Conservation (phyloP, 2,797 vertebrate genomes). For the Crax fasciolata region DNA sequence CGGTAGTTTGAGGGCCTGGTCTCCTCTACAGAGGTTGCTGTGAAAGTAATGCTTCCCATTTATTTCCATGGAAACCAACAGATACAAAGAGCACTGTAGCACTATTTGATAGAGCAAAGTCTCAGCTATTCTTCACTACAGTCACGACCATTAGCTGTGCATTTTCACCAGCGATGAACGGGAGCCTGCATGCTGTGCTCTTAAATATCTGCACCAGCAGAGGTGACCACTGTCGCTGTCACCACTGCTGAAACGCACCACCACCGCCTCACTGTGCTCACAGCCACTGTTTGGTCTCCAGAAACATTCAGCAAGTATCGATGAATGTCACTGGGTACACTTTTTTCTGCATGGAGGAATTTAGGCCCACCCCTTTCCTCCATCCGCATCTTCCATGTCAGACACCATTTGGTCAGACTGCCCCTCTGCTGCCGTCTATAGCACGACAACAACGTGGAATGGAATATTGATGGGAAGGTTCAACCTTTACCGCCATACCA, state of each 20-base stretch:
- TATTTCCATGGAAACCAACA: too few relatives aligned
- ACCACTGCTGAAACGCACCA: not conserved
- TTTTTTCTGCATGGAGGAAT: not conserved
- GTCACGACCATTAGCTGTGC: not conserved
- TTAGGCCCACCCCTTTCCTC: not conserved
- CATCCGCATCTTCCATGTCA: not conserved
- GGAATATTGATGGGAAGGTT: not conserved
- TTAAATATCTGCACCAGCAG: not conserved
- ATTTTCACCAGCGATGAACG: not conserved
- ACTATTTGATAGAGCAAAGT: not conserved
- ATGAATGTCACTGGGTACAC: not conserved
- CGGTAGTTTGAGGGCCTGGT: not conserved
- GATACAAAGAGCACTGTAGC: not conserved
- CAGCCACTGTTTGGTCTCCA: not conserved
- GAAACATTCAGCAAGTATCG: not conserved
- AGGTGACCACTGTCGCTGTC: not conserved
- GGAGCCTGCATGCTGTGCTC: not conserved
- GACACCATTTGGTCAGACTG: not conserved
- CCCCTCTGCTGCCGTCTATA: not conserved
- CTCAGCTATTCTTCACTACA: not conserved
- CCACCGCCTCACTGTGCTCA: not conserved
- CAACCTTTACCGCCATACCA: too few relatives aligned
- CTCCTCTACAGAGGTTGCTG: too few relatives aligned
- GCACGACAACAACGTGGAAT: not conserved
- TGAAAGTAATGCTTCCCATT: too few relatives aligned